These are phyloP conservation scores for Nothura maculosa DNA, from an alignment of 2,797 vertebrate genomes.

Conservation along the genomic window DNA sequence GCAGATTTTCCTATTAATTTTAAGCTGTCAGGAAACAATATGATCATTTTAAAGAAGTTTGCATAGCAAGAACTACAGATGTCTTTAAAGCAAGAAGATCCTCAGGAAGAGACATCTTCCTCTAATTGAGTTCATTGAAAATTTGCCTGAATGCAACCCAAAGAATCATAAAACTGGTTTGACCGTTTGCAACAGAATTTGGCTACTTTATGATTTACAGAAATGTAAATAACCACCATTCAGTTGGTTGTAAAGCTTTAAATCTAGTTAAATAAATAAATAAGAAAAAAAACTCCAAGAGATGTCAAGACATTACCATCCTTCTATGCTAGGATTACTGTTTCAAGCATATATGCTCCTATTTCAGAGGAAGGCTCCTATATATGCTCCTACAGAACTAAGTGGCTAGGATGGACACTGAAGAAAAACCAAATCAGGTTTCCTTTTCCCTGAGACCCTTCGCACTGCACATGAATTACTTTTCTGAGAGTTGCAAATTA, in stretches of 20 bases:
- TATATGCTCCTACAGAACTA: background rate
- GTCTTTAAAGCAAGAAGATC: background rate
- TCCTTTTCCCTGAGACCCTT: slow-evolving; percentile 11
- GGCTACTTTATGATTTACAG: background rate
- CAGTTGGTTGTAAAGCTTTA: background rate
- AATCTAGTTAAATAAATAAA: background rate
- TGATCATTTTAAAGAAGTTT: background rate
- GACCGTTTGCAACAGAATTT: background rate
- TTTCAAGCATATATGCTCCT: background rate
- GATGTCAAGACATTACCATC: background rate
- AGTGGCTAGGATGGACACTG: background rate
- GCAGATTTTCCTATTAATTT: slow-evolving; percentile 12
- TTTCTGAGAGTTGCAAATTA: slow-evolving; percentile 60
- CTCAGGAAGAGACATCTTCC: background rate
- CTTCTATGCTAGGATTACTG: background rate
- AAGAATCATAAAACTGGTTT: background rate
- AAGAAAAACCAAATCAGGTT: slow-evolving; percentile 5
- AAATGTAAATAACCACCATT: background rate
- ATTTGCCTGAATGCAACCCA: background rate
- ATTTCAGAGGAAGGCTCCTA: too few relatives aligned
- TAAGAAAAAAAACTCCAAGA: background rate
- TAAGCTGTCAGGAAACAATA: background rate
- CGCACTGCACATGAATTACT: background rate
- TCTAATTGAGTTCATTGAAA: background rate
- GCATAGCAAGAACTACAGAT: background rate